Percentiles rank a stretch among this genome's conserved stretches.
Conservation (phyloP, 2,888 invertebrate species). For the Hylaea fasciaria region DNA sequence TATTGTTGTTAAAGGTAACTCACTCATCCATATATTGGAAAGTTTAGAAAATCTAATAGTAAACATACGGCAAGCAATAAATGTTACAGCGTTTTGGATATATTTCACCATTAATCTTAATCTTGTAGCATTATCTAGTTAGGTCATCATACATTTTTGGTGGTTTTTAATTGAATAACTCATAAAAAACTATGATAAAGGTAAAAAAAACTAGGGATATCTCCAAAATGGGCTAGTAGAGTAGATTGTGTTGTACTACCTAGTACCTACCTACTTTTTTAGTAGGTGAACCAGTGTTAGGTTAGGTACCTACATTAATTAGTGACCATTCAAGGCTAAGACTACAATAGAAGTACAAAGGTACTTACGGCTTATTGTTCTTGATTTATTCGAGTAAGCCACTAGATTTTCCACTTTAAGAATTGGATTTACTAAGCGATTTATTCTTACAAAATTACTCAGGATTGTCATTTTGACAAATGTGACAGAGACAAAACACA, state of each 20-base stretch:
- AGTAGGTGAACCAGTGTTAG: slow-evolving; percentile 45
- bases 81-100: slow-evolving; percentile 2
- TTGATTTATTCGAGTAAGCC: slow-evolving; percentile 52
- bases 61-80: background rate
- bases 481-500: slow-evolving; percentile 68
- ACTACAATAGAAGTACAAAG: slow-evolving; percentile 32
- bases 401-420: slow-evolving; percentile 55
- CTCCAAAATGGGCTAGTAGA: too few species aligned
- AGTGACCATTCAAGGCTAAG: slow-evolving; percentile 51
- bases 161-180: too few species aligned
- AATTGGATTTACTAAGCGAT: slow-evolving; percentile 63
- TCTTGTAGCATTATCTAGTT: background rate
- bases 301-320: slow-evolving; percentile 55
- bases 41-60: background rate
- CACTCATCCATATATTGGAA: too few species aligned
- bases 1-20: too few species aligned
- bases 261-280: too few species aligned
- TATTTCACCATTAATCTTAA: slow-evolving; percentile 27
- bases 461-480: slow-evolving; percentile 82
- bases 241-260: slow-evolving; percentile 30
- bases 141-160: background rate
- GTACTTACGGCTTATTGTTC: slow-evolving; percentile 70
- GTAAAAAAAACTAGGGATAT: too few species aligned
- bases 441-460: slow-evolving; percentile 68
- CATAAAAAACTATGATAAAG: too few species aligned